Evolutionary conservation across 2,888 invertebrate genomes (phyloP).

Genomic region (Candidula unifasciata): DNA sequence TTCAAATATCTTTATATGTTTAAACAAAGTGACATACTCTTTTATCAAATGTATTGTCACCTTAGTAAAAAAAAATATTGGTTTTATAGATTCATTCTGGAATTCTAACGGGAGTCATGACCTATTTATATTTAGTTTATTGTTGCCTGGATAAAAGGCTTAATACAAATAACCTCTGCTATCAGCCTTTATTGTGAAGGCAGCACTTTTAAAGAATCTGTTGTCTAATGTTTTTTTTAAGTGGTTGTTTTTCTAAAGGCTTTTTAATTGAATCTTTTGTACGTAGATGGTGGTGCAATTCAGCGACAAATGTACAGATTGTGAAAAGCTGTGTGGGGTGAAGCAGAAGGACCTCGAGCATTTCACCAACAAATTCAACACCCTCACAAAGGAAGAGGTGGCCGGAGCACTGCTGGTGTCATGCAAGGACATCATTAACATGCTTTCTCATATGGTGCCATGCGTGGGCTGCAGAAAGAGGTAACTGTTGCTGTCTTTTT

Average conservation of each 20-base stretch:
- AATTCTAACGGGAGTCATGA: too few species aligned
- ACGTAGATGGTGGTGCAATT: conserved; percentile 94
- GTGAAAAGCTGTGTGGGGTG: conserved; percentile 82
- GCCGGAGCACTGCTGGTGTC: conserved; percentile 89
- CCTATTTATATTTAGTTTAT: too few species aligned
- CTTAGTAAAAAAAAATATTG: too few species aligned
- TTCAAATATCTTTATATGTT: too few species aligned
- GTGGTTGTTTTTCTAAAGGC: neutral
- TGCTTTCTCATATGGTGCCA: conserved; percentile 92
- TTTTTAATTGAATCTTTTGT: neutral
- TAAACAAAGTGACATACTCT: too few species aligned
- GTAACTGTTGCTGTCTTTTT: conserved; percentile 78
- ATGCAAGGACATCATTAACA: conserved; percentile 88
- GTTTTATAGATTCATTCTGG: too few species aligned
- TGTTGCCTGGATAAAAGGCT: too few species aligned
- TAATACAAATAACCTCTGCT: too few species aligned
- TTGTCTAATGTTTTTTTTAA: too few species aligned
- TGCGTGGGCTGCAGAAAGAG: conserved; percentile 96
- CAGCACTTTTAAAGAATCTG: too few species aligned
- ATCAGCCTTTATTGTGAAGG: too few species aligned
- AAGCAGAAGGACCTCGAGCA: conserved; percentile 89
- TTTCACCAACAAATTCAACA: conserved; percentile 88
- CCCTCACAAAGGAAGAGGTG: conserved; percentile 87
- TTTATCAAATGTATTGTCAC: too few species aligned
- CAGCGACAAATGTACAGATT: conserved; percentile 89